Evolutionary conservation across 2,113 vertebrate species (phyloP), one percentile per base, ranked within the genome.

Genomic region (Sinosuthora webbiana): DNA sequence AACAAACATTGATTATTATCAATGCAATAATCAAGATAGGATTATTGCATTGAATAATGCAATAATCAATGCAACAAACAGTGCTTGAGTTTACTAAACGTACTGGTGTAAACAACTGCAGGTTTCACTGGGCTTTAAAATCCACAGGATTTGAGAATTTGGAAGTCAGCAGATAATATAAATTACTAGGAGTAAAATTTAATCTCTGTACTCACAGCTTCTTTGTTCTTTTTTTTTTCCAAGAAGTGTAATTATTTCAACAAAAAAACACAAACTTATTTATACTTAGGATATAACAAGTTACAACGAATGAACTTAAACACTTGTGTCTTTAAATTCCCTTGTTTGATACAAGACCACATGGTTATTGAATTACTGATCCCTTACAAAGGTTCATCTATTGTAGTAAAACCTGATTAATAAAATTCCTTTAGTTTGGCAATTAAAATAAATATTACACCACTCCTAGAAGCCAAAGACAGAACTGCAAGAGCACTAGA

Each of bases 231-330:
- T 75, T 62, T 93, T 33, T 12, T 3, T 4, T 19, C 50, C 19
- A 21, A 30, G n/a, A 62, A 60, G 59, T 41, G 37, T 44, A 77
- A 96, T 87, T 96, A 95, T 79, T 97, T 86, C 67, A 93, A 95
- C 37, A 55, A 50, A 83, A 97, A 96, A 95, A 94, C 97, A 56
- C 69, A 93, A 97, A 95, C 59, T 94, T 80, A 96, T 53, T 94
- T 74, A 95, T 63, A 97, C 41, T 82, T 22, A 64, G 80, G 70
- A 71, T 85, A 60, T 31, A 37, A n/a, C 9, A 60, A 33, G 49
- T 55, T 39, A 53, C 13, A 98, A 97, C 86, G 93, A 97, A 76
- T 68, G 92, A 97, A 96, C 59, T 94, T 89, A 94, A 86, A 97
- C 70, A 96, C 41, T 79, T 18, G 52, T 71, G 70, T 83, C 92